Percentiles rank a stretch among this genome's conserved stretches.
These are phyloP conservation scores for Drosophila ironensis DNA, from an alignment of 1,140 invertebrate genomes.

Conservation along the genomic window DNA sequence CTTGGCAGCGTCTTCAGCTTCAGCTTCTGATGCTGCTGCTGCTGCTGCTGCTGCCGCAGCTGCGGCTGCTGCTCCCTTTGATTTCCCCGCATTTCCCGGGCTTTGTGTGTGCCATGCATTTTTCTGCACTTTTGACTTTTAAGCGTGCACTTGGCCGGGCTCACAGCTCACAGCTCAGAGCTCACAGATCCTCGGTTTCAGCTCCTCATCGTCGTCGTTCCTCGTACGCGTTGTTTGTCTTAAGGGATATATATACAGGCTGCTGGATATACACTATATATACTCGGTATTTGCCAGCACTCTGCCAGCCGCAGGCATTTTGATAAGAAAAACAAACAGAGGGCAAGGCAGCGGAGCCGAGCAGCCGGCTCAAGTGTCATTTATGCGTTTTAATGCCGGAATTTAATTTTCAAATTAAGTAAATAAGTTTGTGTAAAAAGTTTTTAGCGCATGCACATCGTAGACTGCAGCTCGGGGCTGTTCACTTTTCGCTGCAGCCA, in stretches of 20 bases:
- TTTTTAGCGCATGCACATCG: slow-evolving; percentile 30
- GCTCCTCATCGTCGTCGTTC: slow-evolving; percentile 53
- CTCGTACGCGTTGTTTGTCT: slow-evolving; percentile 72
- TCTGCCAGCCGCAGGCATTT: slow-evolving; percentile 76
- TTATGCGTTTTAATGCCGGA: slow-evolving; percentile 79
- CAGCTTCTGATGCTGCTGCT: slow-evolving; percentile 8
- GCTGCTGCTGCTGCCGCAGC: not conserved
- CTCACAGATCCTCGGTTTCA: slow-evolving; percentile 5
- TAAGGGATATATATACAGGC: slow-evolving; percentile 70
- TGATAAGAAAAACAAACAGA: slow-evolving; percentile 76
- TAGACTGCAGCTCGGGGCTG: slow-evolving; percentile 1
- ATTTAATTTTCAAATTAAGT: slow-evolving; percentile 80
- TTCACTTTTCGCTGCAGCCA: slow-evolving; percentile 17
- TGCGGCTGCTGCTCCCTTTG: not conserved
- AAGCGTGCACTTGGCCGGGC: slow-evolving; percentile 75
- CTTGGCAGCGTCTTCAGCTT: slow-evolving; percentile 54
- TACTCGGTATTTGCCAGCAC: slow-evolving; percentile 59
- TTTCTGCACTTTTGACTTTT: slow-evolving; percentile 79
- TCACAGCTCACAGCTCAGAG: not conserved
- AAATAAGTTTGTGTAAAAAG: slow-evolving; percentile 63
- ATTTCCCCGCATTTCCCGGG: slow-evolving; percentile 3
- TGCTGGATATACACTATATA: slow-evolving; percentile 4
- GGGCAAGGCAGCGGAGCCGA: not conserved
- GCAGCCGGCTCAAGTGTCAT: slow-evolving; percentile 69
- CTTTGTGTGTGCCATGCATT: slow-evolving; percentile 76